These are phyloP conservation scores for Cyprinodon tularosa DNA, from an alignment of 2,113 vertebrate genomes.

Conservation along the genomic window DNA sequence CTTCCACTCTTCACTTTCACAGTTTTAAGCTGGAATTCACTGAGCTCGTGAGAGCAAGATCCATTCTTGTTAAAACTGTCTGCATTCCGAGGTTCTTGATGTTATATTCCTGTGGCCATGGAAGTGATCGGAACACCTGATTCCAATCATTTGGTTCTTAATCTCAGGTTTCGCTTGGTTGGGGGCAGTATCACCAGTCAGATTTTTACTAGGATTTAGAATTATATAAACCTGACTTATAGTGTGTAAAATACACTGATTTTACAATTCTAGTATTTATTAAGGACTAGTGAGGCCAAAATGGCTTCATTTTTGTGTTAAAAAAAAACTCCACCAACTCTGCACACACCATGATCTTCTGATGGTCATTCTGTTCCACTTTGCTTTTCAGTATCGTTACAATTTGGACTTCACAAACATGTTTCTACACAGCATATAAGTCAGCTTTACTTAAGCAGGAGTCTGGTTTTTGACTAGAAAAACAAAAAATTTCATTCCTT, in stretches of 20 bases:
- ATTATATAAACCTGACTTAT: not conserved
- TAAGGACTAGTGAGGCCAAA: not conserved
- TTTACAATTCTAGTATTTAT: not conserved
- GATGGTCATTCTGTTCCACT: not conserved
- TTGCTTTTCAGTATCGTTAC: not conserved
- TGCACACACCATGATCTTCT: not conserved
- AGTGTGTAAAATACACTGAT: not conserved
- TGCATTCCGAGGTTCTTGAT: too few relatives aligned
- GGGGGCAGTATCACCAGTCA: not conserved
- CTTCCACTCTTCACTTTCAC: too few relatives aligned
- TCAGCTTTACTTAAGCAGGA: too few relatives aligned
- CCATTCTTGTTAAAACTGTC: too few relatives aligned
- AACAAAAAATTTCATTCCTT: not conserved
- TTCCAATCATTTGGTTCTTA: too few relatives aligned
- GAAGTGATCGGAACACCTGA: too few relatives aligned
- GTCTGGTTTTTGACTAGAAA: not conserved
- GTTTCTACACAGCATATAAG: not conserved
- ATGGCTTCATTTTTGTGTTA: not conserved
- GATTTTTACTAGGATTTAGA: not conserved
- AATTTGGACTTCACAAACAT: too few relatives aligned
- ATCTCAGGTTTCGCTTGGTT: too few relatives aligned
- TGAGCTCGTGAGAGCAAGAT: too few relatives aligned
- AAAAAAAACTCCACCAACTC: not conserved
- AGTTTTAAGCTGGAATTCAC: too few relatives aligned
- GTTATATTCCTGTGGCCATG: too few relatives aligned